Conservation (phyloP, 2,888 invertebrate species). For the Molanna angustata region DNA sequence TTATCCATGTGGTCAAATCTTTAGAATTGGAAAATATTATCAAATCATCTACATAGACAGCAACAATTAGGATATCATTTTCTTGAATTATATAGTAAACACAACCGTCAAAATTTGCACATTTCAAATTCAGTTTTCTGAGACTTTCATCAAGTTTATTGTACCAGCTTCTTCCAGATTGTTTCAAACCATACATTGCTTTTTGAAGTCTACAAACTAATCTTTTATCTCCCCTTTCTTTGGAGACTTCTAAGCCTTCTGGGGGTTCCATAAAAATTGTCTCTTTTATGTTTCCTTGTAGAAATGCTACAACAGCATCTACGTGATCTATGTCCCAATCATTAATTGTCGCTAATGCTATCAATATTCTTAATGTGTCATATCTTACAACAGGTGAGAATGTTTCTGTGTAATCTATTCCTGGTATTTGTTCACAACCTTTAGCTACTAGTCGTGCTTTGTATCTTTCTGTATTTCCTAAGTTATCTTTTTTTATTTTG, state of each 20-base stretch:
- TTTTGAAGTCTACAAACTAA: constrained; percentile 3
- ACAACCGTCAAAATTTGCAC: constrained; percentile 3
- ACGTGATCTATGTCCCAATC: constrained; percentile 3
- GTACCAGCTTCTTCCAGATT: constrained; percentile 2
- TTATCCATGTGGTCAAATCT: background rate
- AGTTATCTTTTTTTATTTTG: background rate
- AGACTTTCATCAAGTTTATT: background rate
- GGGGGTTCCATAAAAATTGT: background rate
- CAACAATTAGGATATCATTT: background rate
- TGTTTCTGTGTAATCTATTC: constrained; percentile 3
- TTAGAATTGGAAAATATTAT: constrained; percentile 1
- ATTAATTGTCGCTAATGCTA: constrained; percentile 2
- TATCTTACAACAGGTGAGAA: constrained; percentile 4
- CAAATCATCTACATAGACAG: constrained; percentile 3
- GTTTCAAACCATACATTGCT: constrained; percentile 4
- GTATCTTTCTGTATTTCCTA: background rate
- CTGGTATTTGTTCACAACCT: constrained; percentile 2
- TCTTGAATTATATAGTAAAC: background rate
- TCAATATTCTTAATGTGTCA: background rate
- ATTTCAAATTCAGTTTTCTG: background rate
- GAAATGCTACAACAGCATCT: constrained; percentile 2
- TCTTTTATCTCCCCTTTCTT: constrained; percentile 5
- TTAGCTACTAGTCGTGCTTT: constrained; percentile 3
- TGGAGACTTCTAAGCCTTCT: constrained; percentile 6
- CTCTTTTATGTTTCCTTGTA: constrained; percentile 3